Evolutionary conservation across 2,797 vertebrate species (phyloP).

Genomic region (Staurois parvus): DNA sequence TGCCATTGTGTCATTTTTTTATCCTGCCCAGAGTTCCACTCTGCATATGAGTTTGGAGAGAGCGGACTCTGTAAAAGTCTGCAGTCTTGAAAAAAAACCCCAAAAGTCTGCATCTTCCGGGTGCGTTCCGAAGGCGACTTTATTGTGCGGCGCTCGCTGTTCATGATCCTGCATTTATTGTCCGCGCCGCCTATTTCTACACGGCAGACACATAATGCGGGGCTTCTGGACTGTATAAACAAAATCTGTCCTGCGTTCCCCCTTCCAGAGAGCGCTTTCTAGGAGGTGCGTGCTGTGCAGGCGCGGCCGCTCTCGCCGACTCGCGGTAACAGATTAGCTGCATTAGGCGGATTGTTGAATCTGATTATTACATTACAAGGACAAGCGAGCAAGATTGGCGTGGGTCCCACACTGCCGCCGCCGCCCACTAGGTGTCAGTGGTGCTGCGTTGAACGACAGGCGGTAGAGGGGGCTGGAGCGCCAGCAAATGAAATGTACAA

Average conservation of each 20-base stretch:
- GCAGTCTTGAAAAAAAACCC: no score
- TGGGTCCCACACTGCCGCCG: not conserved
- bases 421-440: conserved; percentile 35
- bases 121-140: no score
- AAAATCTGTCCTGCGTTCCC: conserved; percentile 15
- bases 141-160: no score
- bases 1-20: no score
- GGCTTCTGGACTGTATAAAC: conserved; percentile 5
- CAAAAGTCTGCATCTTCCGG: no score
- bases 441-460: not conserved
- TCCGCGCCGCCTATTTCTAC: not conserved
- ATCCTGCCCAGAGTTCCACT: no score
- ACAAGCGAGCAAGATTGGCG: conserved; percentile 44
- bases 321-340: conserved; percentile 51
- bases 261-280: conserved; percentile 24
- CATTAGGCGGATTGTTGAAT: conserved; percentile 57
- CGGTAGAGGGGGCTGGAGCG: not conserved
- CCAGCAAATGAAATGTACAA: conserved; percentile 8
- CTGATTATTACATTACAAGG: conserved; percentile 59
- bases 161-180: not conserved
- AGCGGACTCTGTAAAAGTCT: no score
- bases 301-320: conserved; percentile 38
- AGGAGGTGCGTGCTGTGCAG: conserved; percentile 10
- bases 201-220: not conserved
- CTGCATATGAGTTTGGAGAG: no score